Base-by-base conservation (phyloP, 2,888 invertebrate species). In the Drosophila glabriapex region DNA sequence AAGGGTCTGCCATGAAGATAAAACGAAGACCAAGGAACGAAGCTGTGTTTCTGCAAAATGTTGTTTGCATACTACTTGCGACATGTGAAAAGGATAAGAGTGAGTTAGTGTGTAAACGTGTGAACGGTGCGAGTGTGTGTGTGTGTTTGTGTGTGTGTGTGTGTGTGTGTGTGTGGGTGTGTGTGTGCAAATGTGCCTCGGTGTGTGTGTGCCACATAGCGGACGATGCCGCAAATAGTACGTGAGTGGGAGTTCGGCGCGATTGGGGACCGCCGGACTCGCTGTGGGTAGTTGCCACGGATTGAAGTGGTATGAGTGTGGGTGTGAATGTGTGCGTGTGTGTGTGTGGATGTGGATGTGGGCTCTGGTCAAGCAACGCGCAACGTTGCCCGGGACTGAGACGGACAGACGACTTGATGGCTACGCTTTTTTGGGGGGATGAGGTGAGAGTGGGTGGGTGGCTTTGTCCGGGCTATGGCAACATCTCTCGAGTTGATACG, bases 31-130 rank as follows among this genome's bases (percentile, higher is more conserved):
- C 89, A 90, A 88, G 87, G 91, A 88, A 89, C 91, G 91, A 85
- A 88, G 80, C 46, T 46, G 46, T 87, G 90, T 91, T 89, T 89
- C 86, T 92, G 91, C 89, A 90, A 91, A 91, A 92, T 90, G 89
- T 91, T 92, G 92, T 92, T 92, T 92, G 92, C 92, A 92, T 92
- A 92, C 91, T 91, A 92, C 92, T 92, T 92, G 91, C 91, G 92
- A 92, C 92, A 91, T 91, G 91, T 92, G 92, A 89, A 92, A 86
- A 91, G 85, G 87, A 87, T 87, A 92, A 91, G 85, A 91, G 82
- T 76, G 80, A 70, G 76, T 76, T 63, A 71, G 61, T 73, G 63
- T 73, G 49, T 53, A n/a, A 74, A 58, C 41, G 29, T 54, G 41
- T 70, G 56, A 56, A 56, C 41, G 56, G 56, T 64, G 31, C 68